Evolutionary conservation across 2,113 vertebrate genomes (phyloP).

Genomic region (Corythornis vintsioides): DNA sequence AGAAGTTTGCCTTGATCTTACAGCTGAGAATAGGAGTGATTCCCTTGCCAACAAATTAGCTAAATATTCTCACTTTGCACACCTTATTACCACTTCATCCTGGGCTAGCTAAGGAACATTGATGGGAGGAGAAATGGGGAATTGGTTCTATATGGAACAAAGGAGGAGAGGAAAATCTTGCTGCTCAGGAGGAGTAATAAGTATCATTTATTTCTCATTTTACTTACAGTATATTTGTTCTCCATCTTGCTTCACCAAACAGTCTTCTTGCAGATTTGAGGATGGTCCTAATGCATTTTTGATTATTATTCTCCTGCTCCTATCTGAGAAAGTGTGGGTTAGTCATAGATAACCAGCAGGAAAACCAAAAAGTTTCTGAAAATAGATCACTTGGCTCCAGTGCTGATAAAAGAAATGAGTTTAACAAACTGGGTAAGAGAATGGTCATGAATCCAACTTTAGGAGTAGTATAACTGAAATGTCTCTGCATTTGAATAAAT

Average conservation of each 20-base stretch:
- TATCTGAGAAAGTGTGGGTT: not conserved
- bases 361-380: not conserved
- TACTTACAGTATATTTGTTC: not conserved
- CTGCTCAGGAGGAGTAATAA: not conserved
- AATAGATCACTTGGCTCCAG: not conserved
- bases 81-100: not conserved
- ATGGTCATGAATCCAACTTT: not conserved
- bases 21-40: not conserved
- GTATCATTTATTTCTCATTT: accelerated
- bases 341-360: not conserved
- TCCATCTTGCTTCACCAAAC: not conserved
- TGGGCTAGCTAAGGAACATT: not conserved
- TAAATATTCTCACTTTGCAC: not conserved
- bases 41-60: not conserved
- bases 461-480: not conserved
- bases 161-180: not conserved
- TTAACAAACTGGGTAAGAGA: not conserved
- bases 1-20: not conserved
- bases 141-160: not conserved
- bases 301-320: not conserved
- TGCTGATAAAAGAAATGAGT: not conserved
- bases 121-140: not conserved
- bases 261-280: accelerated
- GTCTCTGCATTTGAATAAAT: not conserved
- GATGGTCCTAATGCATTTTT: not conserved